Base-by-base conservation (phyloP, 1,140 invertebrate genomes). In the Gonioctena quinquepunctata region DNA sequence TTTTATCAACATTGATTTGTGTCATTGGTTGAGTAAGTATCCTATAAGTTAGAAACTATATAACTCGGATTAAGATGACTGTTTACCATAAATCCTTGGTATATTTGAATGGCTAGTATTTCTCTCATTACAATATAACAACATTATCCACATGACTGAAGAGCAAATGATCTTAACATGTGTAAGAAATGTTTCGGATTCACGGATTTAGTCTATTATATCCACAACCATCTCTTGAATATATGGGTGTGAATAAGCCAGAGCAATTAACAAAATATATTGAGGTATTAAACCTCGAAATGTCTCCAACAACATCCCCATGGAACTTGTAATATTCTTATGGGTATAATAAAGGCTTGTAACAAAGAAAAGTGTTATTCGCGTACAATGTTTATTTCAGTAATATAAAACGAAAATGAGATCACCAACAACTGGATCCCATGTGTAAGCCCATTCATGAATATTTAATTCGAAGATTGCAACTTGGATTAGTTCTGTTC, bases 391-490 rank as follows among this genome's bases (percentile, higher is more conserved):
- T 28, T 61, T 27, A 61, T 61, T 61, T 27, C 27, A 61, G 59
- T 19, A 26, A 28, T 28, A 61, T 61, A 61, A 61, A 61, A 61
- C 59, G 59, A 61, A 61, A 61, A 61, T 61, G 59, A 61, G 59
- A 61, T 61, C 59, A 61, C 25, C 27, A 61, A 61, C 59, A 61
- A 61, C 59, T 28, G 59, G 59, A 28, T 26, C 27, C 13, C 62
- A 42, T 66, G 65, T 66, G 65, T 66, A 54, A 54, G 25, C 26
- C 65, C 65, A 66, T 66, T 66, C 65, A 66, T 66, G 65, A 66
- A 66, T 66, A 66, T 66, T 66, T 66, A 66, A 66, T 57, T 66
- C 59, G 26, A 26, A 66, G 65, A 66, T 66, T 33, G 65, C 65
- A 25, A 48, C 16, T 16, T 57, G n/a, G 65, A 66, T 66, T 66